A percentile compares a stretch with the other conserved stretches of the same genome.
These are phyloP conservation scores for Zoroaster sp. DNA, from an alignment of 53 echinoderm and acorn worm species.

Conservation along the genomic window DNA sequence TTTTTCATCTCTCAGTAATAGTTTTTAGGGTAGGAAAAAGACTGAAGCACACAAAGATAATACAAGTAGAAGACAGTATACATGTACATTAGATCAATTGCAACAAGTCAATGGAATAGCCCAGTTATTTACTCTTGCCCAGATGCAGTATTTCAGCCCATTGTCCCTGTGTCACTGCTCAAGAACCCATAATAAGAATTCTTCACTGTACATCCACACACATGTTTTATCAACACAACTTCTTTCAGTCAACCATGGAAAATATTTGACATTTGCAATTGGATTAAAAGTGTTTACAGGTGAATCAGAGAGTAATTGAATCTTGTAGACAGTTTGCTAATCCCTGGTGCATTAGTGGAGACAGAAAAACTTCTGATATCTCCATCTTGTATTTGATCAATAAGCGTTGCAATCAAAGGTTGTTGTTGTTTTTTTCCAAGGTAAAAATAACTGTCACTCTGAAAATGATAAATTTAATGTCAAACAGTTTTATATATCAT, in stretches of 20 bases:
- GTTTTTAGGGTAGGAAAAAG: no score
- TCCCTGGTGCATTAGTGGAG: constrained; percentile 65
- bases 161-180: background rate
- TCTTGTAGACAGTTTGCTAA: constrained; percentile 57
- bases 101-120: background rate
- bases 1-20: no score
- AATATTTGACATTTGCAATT: constrained; percentile 19
- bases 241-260: background rate
- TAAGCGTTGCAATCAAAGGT: background rate
- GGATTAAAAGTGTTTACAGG: constrained; percentile 49
- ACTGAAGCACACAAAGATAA: no score
- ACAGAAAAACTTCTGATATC: background rate
- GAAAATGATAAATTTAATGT: background rate
- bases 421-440: background rate
- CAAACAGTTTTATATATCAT: background rate
- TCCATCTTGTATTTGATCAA: background rate
- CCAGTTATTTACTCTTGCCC: background rate
- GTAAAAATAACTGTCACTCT: background rate
- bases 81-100: background rate
- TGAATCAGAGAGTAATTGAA: constrained; percentile 61
- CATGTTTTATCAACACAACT: background rate
- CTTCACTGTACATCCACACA: background rate
- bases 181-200: background rate
- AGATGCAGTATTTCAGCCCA: background rate
- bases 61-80: background rate